Conservation (phyloP, 2,888 invertebrate genomes). For the Thyatira batis region DNA sequence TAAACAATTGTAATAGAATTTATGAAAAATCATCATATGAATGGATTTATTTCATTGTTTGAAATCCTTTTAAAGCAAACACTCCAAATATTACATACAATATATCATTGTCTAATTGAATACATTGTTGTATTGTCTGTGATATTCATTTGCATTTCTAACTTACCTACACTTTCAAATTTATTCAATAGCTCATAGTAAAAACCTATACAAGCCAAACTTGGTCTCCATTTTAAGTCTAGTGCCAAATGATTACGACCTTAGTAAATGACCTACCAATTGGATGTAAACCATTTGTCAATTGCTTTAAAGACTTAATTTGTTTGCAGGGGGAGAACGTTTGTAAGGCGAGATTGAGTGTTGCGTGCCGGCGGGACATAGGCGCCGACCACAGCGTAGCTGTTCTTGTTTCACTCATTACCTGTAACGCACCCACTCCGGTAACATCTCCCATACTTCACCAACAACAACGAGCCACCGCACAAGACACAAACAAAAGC, state of each 20-base stretch:
- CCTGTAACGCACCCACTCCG: slow-evolving; percentile 17
- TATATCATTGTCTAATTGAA: neutral
- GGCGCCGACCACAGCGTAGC: slow-evolving; percentile 39
- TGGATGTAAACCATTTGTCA: too few species aligned
- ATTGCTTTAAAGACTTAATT: slow-evolving; percentile 30
- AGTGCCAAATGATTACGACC: too few species aligned
- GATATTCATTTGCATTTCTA: neutral
- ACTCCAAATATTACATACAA: neutral
- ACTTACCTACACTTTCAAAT: too few species aligned
- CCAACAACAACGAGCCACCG: neutral
- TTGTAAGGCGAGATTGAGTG: slow-evolving; percentile 91
- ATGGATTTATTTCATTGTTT: neutral
- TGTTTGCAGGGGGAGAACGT: slow-evolving; percentile 90
- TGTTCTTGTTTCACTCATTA: slow-evolving; percentile 20
- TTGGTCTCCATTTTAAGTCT: too few species aligned
- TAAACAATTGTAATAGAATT: too few species aligned
- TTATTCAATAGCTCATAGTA: too few species aligned
- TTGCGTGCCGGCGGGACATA: slow-evolving; percentile 67
- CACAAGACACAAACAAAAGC: neutral
- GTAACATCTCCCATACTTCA: slow-evolving; percentile 7
- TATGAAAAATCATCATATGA: too few species aligned
- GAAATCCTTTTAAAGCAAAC: neutral
- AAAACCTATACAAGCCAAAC: too few species aligned
- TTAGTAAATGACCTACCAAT: too few species aligned
- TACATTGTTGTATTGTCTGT: neutral